phyloP scores from a whole-genome alignment of 2,888 invertebrate genomes.

The Cataglyphis livida region DNA sequence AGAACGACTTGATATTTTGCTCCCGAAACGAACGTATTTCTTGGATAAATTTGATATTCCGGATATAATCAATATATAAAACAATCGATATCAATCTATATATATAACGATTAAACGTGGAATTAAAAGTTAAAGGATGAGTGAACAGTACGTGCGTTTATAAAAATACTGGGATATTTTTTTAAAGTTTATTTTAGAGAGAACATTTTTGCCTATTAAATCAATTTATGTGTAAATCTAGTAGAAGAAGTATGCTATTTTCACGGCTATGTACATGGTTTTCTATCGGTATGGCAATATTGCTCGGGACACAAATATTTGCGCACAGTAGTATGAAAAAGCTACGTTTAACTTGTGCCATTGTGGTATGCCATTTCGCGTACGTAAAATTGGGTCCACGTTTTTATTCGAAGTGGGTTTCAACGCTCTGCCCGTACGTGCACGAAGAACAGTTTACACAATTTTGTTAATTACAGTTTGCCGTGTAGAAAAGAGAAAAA shows the following conservation, averaged over 20 bases:
- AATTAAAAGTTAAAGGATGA: not conserved
- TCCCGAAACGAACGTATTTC: slow-evolving; percentile 5
- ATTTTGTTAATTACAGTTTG: slow-evolving; percentile 51
- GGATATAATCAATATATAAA: not conserved
- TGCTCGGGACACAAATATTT: slow-evolving; percentile 21
- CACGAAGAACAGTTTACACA: slow-evolving; percentile 47
- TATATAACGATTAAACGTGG: not conserved
- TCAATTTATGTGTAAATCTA: not conserved
- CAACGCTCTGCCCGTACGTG: slow-evolving; percentile 39
- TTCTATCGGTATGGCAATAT: not conserved
- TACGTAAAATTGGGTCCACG: slow-evolving; percentile 43
- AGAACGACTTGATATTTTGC: slow-evolving; percentile 15
- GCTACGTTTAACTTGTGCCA: slow-evolving; percentile 35
- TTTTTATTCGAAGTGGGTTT: slow-evolving; percentile 48
- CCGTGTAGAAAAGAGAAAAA: slow-evolving; percentile 41
- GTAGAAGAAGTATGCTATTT: not conserved
- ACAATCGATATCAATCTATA: slow-evolving; percentile 26
- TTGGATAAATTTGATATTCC: not conserved
- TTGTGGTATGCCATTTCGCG: slow-evolving; percentile 24
- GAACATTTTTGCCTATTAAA: not conserved
- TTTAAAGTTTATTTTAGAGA: slow-evolving; percentile 7
- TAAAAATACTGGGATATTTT: not conserved
- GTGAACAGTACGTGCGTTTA: not conserved
- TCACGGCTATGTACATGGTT: not conserved
- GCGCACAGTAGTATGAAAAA: not conserved